A percentile compares a stretch with the other conserved stretches of the same genome.
Evolutionary conservation across 2,113 vertebrate genomes (phyloP).

Genomic region (Stigmatopora argus): DNA sequence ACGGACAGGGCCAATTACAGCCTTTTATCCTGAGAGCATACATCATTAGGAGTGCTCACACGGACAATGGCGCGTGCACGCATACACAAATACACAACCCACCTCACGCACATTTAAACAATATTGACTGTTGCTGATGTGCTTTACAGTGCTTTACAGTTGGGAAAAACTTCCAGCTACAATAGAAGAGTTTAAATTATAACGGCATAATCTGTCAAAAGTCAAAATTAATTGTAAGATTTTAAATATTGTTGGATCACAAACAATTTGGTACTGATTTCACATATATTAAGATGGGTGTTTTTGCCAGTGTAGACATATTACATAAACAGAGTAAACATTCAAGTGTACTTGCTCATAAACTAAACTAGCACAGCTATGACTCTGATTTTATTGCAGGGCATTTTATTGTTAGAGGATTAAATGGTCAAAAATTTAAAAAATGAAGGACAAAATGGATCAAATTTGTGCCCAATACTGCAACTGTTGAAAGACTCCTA

Average conservation of each 20-base stretch:
- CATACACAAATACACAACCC: slow-evolving; percentile 9
- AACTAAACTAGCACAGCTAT: background rate
- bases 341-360: background rate
- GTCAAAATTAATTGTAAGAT: background rate
- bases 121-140: slow-evolving; percentile 3
- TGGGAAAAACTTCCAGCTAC: background rate
- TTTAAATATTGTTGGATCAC: background rate
- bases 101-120: slow-evolving; percentile 10
- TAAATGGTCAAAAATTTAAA: background rate
- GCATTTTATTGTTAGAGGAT: background rate
- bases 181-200: background rate
- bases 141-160: background rate
- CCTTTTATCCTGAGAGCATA: slow-evolving; percentile 65
- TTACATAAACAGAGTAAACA: background rate
- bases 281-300: background rate
- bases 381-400: background rate
- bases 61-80: slow-evolving; percentile 22
- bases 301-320: background rate
- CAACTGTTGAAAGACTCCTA: slow-evolving; percentile 14
- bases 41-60: slow-evolving; percentile 55
- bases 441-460: background rate
- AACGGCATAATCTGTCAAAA: background rate
- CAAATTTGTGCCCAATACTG: background rate
- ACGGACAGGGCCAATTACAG: slow-evolving; percentile 62
- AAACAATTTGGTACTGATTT: background rate